These are phyloP conservation scores for Trichoplusia ni DNA, from an alignment of 1,140 invertebrate species.

Conservation along the genomic window DNA sequence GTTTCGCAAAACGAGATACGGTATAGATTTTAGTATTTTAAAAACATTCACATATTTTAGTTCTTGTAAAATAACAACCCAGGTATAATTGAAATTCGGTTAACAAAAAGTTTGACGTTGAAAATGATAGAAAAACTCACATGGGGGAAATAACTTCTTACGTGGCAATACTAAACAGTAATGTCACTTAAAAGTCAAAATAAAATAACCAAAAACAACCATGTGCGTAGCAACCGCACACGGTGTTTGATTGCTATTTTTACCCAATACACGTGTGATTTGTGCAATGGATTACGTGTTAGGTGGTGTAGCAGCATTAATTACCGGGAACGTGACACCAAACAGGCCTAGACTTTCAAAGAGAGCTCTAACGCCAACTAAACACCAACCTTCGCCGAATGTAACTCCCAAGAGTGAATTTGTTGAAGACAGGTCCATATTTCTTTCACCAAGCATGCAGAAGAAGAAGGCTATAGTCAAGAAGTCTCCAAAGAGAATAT, in stretches of 20 bases:
- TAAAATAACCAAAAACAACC: conserved; percentile 33
- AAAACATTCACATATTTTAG: too few species aligned
- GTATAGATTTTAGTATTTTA: too few species aligned
- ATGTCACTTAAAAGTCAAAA: conserved; percentile 29
- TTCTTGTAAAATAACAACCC: too few species aligned
- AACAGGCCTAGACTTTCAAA: conserved; percentile 64
- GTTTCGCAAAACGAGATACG: too few species aligned
- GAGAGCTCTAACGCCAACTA: conserved; percentile 66
- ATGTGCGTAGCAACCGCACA: conserved; percentile 34
- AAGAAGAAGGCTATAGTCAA: conserved; percentile 76
- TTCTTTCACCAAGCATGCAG: conserved; percentile 67
- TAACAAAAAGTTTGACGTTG: too few species aligned
- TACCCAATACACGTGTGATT: background rate
- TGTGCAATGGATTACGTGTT: conserved; percentile 71
- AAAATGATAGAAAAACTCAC: background rate
- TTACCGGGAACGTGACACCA: conserved; percentile 73
- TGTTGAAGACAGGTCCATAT: conserved; percentile 68
- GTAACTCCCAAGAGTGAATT: conserved; percentile 74
- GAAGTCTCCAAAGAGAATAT: conserved; percentile 77
- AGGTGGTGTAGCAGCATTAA: conserved; percentile 69
- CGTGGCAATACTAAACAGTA: background rate
- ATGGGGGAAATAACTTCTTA: background rate
- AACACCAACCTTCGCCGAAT: conserved; percentile 74
- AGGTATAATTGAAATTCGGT: too few species aligned
- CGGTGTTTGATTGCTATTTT: conserved; percentile 5